These are phyloP conservation scores for Antheraea pernyi DNA, from an alignment of 1,140 invertebrate species.

Conservation along the genomic window DNA sequence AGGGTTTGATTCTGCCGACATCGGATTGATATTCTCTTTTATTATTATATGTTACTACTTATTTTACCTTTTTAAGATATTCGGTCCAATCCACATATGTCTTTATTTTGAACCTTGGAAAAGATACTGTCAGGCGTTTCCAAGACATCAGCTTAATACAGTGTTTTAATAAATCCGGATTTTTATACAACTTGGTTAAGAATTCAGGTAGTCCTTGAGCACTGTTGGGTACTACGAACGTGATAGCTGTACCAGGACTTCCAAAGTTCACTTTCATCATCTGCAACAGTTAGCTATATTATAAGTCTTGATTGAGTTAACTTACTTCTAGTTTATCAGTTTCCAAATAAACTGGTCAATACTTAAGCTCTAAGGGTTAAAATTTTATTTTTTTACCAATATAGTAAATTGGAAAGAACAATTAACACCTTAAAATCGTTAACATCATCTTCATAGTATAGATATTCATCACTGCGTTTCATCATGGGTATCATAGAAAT, in stretches of 20 bases:
- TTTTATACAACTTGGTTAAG: constrained; percentile 20
- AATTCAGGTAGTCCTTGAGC: constrained; percentile 20
- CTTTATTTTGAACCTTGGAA: constrained; percentile 52
- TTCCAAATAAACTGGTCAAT: too few relatives aligned
- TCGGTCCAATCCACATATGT: constrained; percentile 32
- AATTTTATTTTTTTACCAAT: too few relatives aligned
- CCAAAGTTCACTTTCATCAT: constrained; percentile 30
- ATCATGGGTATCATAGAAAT: constrained; percentile 40
- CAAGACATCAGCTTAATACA: constrained; percentile 26
- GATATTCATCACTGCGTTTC: constrained; percentile 20
- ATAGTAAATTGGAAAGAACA: too few relatives aligned
- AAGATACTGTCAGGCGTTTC: constrained; percentile 22
- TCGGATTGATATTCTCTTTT: too few relatives aligned
- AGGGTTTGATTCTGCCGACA: too few relatives aligned
- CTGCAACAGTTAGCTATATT: constrained; percentile 13
- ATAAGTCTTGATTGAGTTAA: too few relatives aligned
- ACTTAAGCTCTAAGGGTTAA: too few relatives aligned
- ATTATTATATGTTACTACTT: too few relatives aligned
- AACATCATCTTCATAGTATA: constrained; percentile 24
- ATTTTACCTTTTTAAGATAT: constrained; percentile 33
- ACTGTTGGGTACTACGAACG: constrained; percentile 32
- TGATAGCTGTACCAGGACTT: constrained; percentile 28
- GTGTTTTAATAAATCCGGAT: constrained; percentile 24
- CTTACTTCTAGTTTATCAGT: too few relatives aligned
- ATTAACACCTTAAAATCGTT: constrained; percentile 30